Base-by-base conservation (phyloP, 2,113 vertebrate species). In the Melierax canorus region DNA sequence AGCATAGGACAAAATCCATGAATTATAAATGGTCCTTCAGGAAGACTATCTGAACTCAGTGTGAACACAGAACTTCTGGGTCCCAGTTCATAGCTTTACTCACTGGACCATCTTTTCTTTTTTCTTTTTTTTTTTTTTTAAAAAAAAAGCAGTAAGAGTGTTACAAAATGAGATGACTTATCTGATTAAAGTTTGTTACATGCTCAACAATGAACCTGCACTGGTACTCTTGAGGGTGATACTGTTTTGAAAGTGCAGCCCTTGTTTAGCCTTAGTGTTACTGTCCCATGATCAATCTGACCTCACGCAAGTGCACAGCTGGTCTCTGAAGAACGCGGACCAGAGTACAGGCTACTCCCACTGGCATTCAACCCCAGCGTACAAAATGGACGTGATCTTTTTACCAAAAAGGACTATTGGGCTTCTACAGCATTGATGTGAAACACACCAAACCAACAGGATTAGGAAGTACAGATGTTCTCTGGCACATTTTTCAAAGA, bases 361-460 rank as follows among this genome's bases (percentile, higher is more conserved):
- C 26, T 4, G 32, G 10, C 38, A 66, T 53, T 53, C 38, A 46
- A 27, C 30, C 7, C 7, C 24, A 10, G 13, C 0, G 0, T 45
- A 27, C 39, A 71, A n/a, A 77, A 45, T 23, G 12, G 34, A 32
- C 12, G 5, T 14, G 7, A 26, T 14, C 63, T 71, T 69, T 21
- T 71, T 34, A 82, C 34, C 36, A 27, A 30, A 56, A 45, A 30
- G 36, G 15, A 59, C 29, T 71, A 51, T 1, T 11, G 6, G 23
- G 23, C 23, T 82, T 71, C 41, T 76, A 69, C 11, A 67, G 32
- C 84, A 63, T 9, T 56, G 71, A 50, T 15, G 16, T n/a, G 18
- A 82, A 78, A 77, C 26, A 30, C 15, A 68, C 16, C 4, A 67
- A 53, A 74, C 34, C 29, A 46, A 46, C 34, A n/a, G 21, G 53